Percentiles rank a stretch among this genome's conserved stretches.
Conservation (phyloP, 2,113 vertebrate species). For the Cariama cristata region DNA sequence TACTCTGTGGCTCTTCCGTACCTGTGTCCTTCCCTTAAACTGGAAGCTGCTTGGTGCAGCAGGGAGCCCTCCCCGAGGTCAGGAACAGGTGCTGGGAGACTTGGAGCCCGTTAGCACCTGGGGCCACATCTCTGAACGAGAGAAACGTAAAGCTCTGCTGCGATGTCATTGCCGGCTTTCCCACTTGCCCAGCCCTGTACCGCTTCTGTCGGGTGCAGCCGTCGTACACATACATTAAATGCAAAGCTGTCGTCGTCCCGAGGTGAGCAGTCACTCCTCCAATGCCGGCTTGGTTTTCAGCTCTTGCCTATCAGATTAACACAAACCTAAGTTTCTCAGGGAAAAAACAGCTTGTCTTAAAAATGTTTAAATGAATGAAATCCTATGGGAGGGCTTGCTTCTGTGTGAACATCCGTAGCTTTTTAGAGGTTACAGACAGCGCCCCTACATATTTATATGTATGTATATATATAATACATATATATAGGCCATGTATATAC, state of each 20-base stretch:
- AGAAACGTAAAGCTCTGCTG: background rate
- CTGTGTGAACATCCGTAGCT: accelerated
- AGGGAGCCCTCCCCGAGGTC: accelerated
- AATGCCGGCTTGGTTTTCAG: background rate
- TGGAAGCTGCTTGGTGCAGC: background rate
- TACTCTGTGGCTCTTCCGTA: accelerated
- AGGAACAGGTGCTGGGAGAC: background rate
- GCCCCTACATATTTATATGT: accelerated
- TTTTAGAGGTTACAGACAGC: background rate
- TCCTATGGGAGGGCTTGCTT: background rate
- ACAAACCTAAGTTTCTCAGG: background rate
- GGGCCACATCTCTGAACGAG: background rate
- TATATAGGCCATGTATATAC: accelerated
- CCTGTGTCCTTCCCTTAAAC: background rate
- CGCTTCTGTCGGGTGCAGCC: accelerated
- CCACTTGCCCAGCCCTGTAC: background rate
- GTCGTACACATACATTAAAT: accelerated
- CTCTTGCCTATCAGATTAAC: background rate
- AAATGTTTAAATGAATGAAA: background rate
- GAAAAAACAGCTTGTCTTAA: background rate
- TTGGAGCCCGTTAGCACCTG: accelerated
- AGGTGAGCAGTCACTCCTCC: background rate
- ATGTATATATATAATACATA: background rate
- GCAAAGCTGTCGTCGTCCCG: accelerated
- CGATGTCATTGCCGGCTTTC: accelerated